A percentile compares a stretch with the other conserved stretches of the same genome.
These are phyloP conservation scores for Lophura nycthemera DNA, from an alignment of 2,113 vertebrate genomes.

Conservation along the genomic window DNA sequence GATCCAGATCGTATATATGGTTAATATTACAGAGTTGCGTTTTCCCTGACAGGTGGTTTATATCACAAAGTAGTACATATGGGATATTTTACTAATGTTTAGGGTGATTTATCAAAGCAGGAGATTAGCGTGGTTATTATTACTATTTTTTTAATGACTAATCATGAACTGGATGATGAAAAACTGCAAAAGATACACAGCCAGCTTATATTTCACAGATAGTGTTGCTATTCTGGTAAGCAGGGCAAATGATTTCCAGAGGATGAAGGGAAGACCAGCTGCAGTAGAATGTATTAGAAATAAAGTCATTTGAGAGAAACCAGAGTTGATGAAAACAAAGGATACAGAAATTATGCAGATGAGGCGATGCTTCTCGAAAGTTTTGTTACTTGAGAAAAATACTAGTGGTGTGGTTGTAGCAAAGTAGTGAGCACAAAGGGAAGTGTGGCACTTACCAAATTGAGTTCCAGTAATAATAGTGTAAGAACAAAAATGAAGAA, in stretches of 20 bases:
- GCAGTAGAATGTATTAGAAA: not conserved
- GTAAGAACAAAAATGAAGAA: not conserved
- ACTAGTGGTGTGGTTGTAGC: fast-evolving
- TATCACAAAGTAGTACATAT: not conserved
- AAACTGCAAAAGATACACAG: not conserved
- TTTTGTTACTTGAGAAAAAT: not conserved
- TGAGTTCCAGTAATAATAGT: not conserved
- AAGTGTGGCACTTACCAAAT: not conserved
- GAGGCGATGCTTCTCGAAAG: not conserved
- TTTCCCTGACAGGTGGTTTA: not conserved
- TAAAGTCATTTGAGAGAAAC: not conserved
- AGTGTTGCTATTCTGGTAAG: not conserved
- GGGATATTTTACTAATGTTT: not conserved
- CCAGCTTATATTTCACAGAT: not conserved
- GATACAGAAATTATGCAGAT: not conserved
- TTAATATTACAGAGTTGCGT: not conserved
- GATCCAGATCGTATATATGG: not conserved
- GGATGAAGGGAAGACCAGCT: not conserved
- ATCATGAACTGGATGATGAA: not conserved
- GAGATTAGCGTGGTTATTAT: not conserved
- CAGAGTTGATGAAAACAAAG: not conserved
- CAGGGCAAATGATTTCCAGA: not conserved
- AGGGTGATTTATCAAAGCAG: not conserved
- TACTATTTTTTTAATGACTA: not conserved
- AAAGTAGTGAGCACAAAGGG: fast-evolving